Evolutionary conservation across 1,140 invertebrate species (phyloP).

Genomic region (Conus betulinus): DNA sequence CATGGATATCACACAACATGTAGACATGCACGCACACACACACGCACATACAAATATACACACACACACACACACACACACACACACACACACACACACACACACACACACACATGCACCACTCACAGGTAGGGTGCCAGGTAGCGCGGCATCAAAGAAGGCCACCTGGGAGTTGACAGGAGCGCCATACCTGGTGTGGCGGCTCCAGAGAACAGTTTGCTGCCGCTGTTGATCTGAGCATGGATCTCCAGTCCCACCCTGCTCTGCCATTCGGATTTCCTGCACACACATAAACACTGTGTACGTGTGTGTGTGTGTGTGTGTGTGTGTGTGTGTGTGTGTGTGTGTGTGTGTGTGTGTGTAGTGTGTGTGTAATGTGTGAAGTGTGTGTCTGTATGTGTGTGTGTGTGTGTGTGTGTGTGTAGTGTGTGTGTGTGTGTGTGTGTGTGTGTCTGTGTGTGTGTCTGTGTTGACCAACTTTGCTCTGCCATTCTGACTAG

Average conservation of each 20-base stretch:
- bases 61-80: neutral
- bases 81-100: neutral
- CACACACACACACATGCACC: neutral
- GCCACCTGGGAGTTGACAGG: conserved; percentile 90
- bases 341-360: no score
- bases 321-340: no score
- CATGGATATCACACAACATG: neutral
- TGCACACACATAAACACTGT: neutral
- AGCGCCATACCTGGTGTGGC: conserved; percentile 83
- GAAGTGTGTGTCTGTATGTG: no score
- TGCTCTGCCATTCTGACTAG: no score
- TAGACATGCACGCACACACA: neutral
- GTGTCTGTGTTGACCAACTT: no score
- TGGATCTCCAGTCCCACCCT: conserved; percentile 97
- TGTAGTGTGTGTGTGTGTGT: no score
- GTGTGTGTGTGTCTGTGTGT: no score
- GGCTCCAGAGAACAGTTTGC: conserved; percentile 94
- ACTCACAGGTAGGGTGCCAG: conserved; percentile 90
- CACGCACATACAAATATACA: neutral
- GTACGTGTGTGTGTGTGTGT: no score
- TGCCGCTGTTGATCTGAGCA: conserved; percentile 90
- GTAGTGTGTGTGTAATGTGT: no score
- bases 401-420: no score
- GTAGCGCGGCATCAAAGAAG: conserved; percentile 93
- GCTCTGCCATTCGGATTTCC: conserved; percentile 55